Base-by-base conservation (phyloP, 2,113 vertebrate genomes). In the Capricornis sumatraensis region DNA sequence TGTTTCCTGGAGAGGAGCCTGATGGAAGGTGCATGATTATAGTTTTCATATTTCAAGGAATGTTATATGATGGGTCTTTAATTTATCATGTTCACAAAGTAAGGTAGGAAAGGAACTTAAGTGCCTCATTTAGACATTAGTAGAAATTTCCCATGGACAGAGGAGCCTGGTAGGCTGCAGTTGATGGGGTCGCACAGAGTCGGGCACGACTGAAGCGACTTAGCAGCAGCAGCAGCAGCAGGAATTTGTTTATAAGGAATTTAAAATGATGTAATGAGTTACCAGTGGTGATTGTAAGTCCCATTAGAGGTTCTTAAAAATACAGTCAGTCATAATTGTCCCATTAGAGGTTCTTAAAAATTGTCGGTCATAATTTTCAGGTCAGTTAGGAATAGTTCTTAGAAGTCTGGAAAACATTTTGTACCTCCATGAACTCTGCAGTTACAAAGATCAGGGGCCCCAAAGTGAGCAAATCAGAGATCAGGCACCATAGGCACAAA, bases 241-340 rank as follows among this genome's bases (percentile, higher is more conserved):
- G 87, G 17, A 87, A 87, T 92, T 78, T 97, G 11, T 89, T 91
- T 91, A 57, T 83, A 50, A 92, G 50, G 76, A 83, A 85, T 93
- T 78, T 91, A 33, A 87, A 58, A 83, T 86, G 36, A 82, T 57
- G 7, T 83, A 43, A 7, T 83, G 28, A 94, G 15, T 93, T 85
- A 93, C 87, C 40, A 83, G 10, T 81, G 43, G 23, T 89, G 25
- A 87, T 88, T 89, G 28, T 27, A 97, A 81, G n/a, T 91, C 30
- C 33, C 67, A 84, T 78, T 81, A 85, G 53, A 85, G 53, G 53
- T 33, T 96, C 36, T 78, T 96, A 55, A 50, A 84, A 82, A 84
- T 92, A 27, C 25, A 87, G 28, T 76, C 19, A 10, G 11, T 52
- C 19, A 45, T 95, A 47, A 7, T 91, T 96, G 53, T 91, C 27